Percentiles rank a stretch among this genome's conserved stretches.
Evolutionary conservation across 2,888 invertebrate genomes (phyloP).

Genomic region (Drosophila imparisetae): DNA sequence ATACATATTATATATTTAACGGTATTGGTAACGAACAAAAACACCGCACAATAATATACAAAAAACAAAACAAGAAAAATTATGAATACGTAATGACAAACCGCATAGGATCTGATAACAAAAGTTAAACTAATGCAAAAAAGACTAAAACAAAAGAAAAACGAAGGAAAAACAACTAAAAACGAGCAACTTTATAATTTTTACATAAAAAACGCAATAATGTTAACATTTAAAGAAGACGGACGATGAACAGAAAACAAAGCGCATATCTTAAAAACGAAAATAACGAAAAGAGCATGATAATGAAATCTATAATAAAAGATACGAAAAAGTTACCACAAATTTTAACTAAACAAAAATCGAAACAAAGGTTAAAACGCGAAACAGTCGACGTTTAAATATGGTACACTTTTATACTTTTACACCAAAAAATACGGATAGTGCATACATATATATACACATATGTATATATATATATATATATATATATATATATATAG

Average conservation of each 20-base stretch:
- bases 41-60: conserved; percentile 83
- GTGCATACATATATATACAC: conserved; percentile 28
- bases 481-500: conserved; percentile 23
- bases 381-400: conserved; percentile 54
- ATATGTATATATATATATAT: background rate
- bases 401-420: conserved; percentile 83
- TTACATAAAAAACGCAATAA: conserved; percentile 73
- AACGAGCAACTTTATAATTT: conserved; percentile 71
- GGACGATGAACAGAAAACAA: conserved; percentile 60
- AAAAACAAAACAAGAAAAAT: conserved; percentile 37
- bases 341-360: conserved; percentile 59
- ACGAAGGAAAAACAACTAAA: conserved; percentile 41
- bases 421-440: conserved; percentile 73
- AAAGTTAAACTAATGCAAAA: conserved; percentile 65
- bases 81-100: conserved; percentile 60
- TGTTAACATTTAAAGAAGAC: conserved; percentile 76
- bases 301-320: conserved; percentile 31
- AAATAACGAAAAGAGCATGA: conserved; percentile 38
- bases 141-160: conserved; percentile 58
- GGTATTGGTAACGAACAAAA: conserved; percentile 78
- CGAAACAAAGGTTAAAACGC: conserved; percentile 27
- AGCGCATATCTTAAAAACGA: conserved; percentile 79
- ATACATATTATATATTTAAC: conserved; percentile 70
- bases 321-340: conserved; percentile 64
- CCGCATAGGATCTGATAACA: conserved; percentile 48